Conservation (phyloP, 1,140 invertebrate genomes). For the Argopecten irradians region DNA sequence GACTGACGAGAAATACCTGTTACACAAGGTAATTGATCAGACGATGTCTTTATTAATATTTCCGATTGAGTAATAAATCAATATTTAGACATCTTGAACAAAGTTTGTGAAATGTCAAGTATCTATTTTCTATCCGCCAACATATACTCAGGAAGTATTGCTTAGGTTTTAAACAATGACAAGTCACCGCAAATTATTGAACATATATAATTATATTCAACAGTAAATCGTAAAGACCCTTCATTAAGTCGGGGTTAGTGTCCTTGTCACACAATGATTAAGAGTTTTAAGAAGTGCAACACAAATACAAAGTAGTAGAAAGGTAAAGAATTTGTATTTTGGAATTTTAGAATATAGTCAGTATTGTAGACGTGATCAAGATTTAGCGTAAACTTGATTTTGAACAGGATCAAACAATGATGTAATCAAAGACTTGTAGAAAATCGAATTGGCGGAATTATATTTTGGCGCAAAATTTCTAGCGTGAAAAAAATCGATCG, state of each 20-base stretch:
- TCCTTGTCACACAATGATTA: no score
- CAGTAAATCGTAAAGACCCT: background rate
- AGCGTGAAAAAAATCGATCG: no score
- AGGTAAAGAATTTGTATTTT: no score
- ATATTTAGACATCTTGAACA: background rate
- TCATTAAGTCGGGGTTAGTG: background rate
- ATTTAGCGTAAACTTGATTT: no score
- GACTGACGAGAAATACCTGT: slow-evolving; percentile 3
- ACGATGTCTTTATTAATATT: slow-evolving; percentile 4
- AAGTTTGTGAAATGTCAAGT: background rate
- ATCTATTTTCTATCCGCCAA: background rate
- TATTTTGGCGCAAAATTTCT: no score
- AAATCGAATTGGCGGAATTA: no score
- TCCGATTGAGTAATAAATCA: background rate
- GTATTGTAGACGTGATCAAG: no score
- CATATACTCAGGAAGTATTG: background rate
- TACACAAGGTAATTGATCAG: slow-evolving; percentile 22
- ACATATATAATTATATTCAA: background rate
- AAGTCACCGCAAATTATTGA: background rate
- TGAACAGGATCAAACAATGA: no score
- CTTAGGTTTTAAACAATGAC: background rate
- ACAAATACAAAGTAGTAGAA: no score
- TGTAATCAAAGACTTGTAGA: no score
- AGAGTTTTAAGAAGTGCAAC: no score
- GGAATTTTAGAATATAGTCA: no score